Evolutionary conservation across 1,140 invertebrate genomes (phyloP).

Genomic region (Trypoxylus dichotomus): DNA sequence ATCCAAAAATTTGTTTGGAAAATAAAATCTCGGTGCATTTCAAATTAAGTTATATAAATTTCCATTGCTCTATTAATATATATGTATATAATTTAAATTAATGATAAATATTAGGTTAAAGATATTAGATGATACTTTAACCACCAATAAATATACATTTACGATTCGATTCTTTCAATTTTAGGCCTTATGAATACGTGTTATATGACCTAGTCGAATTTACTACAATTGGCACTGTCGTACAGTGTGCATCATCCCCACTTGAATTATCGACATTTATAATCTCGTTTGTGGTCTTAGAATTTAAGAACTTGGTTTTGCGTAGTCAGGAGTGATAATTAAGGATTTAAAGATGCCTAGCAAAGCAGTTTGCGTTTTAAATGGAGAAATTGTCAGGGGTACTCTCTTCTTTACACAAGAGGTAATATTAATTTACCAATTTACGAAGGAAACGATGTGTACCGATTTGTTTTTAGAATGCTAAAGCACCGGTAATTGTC

Average conservation of each 20-base stretch:
- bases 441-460: conserved; percentile 6
- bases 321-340: not conserved
- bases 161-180: not conserved
- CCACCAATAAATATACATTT: not conserved
- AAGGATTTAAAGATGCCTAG: conserved; percentile 39
- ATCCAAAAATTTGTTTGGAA: no score
- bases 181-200: not conserved
- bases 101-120: no score
- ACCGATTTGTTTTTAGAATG: conserved; percentile 52
- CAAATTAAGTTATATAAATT: no score
- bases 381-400: conserved; percentile 77
- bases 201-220: not conserved
- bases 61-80: no score
- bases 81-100: no score
- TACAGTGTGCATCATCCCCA: conserved; percentile 3
- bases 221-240: not conserved
- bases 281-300: conserved; percentile 1
- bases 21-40: no score
- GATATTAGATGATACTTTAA: not conserved
- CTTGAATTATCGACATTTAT: not conserved
- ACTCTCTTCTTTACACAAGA: conserved; percentile 77
- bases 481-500: conserved; percentile 62
- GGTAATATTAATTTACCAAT: conserved; percentile 52
- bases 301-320: not conserved
- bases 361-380: conserved; percentile 85